Evolutionary conservation across 1,140 invertebrate species (phyloP), one percentile per base, ranked within the genome.

Genomic region (Drosophila ananassae): DNA sequence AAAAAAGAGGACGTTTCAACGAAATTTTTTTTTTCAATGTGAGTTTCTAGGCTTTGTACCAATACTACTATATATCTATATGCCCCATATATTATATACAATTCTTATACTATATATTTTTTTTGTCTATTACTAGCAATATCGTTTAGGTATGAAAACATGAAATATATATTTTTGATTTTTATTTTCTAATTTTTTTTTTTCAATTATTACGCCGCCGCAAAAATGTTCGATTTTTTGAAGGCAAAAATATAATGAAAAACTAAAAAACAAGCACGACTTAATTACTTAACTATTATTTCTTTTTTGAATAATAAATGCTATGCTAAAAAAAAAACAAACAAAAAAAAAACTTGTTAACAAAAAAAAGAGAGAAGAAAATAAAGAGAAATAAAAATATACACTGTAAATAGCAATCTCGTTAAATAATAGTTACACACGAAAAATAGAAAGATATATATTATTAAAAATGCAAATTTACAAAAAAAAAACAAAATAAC

Each of bases 351-450:
- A n/a, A 13, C 10, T 24, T 50, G 47, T 50, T 50, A 50, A 64
- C 44, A 21, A 41, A 67, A 44, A 25, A 24, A 55, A 32, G 8
- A 28, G 25, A 44, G 7, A 37, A 37, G 9, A 37, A 37, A 28
- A 21, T 12, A 50, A 34, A 39, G 17, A 41, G 7, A 41, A 6
- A 60, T 21, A 60, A 59, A 21, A 59, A 57, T 77, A 77, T 58
- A 82, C 73, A 76, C 56, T 87, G 82, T 89, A 82, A 41, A 81
- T 87, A 89, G 83, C 61, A 87, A 89, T 87, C 83, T 87, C 82
- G 82, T 89, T 87, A 89, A 89, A 89, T 63, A 68, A 73, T 89
- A 87, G 75, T 77, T 72, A 85, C 59, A 83, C 77, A 73, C 17
- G 34, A 60, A 34, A 47, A 10, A 51, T 21, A 21, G 12, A 63